Base-by-base conservation (phyloP, 2,113 vertebrate genomes). In the Forbesichthys papilliferus region DNA sequence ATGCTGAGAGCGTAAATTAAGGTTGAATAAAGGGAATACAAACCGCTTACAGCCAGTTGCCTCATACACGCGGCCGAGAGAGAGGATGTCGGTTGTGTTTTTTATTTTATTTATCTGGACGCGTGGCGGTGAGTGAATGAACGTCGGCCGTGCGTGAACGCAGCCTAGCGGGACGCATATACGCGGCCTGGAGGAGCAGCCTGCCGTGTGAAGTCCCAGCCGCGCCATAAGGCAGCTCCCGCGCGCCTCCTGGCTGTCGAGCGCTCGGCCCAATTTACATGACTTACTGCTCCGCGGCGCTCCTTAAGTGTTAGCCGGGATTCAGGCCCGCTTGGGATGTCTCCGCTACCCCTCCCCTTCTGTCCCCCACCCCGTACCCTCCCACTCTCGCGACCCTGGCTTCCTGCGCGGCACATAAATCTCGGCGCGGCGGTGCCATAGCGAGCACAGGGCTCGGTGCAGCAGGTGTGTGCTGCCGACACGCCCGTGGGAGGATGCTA, bases 211-310 rank as follows among this genome's bases (percentile, higher is more conserved):
- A 86, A 84, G 27, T 77, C 84, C 80, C 78, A 48, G 57, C 57
- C 74, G 73, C 48, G n/a, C 77, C 18, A 53, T 27, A 27, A 85
- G 51, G 71, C 74, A 69, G 73, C 76, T 88, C 87, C 86, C 86
- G 66, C 48, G 63, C 85, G 85, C 79, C 73, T 88, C 77, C 58
- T 89, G 78, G 83, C 73, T 84, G 83, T 82, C 84, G 86, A 27
- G 73, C 79, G 78, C 84, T 52, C 65, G 49, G 74, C 71, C 82
- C 83, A 90, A 90, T 91, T 90, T 90, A 84, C 88, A 84, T 91
- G 88, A 91, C 73, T 87, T 88, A 90, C 81, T 74, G 83, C 78
- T 78, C 83, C 85, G 80, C 34, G n/a, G 79, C 75, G 89, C 70
- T 83, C 79, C 84, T 83, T 86, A 82, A 86, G 86, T 81, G 75